Conservation (phyloP, 2,797 vertebrate species). For the Pygocentrus nattereri region DNA sequence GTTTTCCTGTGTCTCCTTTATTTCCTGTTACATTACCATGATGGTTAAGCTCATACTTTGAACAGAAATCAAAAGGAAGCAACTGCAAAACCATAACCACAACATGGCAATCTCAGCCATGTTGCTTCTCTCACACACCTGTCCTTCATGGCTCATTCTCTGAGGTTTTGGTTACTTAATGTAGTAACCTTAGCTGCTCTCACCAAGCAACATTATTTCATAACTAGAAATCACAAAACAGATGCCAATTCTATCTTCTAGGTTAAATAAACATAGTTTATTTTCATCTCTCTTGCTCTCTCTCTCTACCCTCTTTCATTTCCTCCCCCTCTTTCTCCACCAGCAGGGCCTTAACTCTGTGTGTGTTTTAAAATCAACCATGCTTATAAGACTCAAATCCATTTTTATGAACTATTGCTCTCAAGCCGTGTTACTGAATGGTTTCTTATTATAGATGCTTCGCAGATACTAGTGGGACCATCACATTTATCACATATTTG, state of each 20-base stretch:
- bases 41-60: neutral
- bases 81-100: slow-evolving; percentile 2
- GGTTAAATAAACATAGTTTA: neutral
- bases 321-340: neutral
- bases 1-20: neutral
- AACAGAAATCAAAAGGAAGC: slow-evolving; percentile 7
- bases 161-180: neutral
- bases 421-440: neutral
- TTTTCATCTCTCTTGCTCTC: neutral
- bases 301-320: neutral
- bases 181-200: neutral
- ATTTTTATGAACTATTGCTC: neutral
- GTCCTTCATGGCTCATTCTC: neutral
- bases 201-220: neutral
- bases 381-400: neutral
- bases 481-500: too few species aligned
- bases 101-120: slow-evolving; percentile 2
- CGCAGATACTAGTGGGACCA: neutral
- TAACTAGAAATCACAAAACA: neutral
- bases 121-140: too few species aligned
- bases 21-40: neutral
- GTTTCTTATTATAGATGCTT: neutral
- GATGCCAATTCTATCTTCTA: neutral
- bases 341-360: neutral
- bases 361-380: neutral